Evolutionary conservation across 92 coral and sea anemone species (phyloP).

Genomic region (Muricea muricata): DNA sequence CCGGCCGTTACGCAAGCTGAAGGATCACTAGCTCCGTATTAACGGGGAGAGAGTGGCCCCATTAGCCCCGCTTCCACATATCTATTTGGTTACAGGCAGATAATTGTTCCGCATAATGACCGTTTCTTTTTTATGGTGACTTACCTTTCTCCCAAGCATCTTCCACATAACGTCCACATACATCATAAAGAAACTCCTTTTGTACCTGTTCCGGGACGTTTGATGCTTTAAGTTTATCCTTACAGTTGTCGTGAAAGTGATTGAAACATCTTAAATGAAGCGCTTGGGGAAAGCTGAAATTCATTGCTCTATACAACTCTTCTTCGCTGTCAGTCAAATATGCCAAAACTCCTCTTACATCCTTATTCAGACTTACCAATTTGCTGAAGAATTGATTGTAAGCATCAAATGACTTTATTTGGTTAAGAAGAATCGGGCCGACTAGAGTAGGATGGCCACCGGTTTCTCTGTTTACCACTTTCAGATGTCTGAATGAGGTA

Average conservation of each 20-base stretch:
- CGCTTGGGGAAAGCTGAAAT: constrained; percentile 54
- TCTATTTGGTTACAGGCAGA: no score
- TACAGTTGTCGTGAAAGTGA: constrained; percentile 59
- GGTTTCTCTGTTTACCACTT: constrained; percentile 38
- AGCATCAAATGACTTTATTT: constrained; percentile 53
- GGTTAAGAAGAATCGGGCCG: not conserved
- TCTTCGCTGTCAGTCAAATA: constrained; percentile 49
- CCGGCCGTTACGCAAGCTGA: no score
- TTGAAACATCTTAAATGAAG: constrained; percentile 59
- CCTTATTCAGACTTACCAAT: constrained; percentile 41
- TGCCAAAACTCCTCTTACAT: constrained; percentile 35
- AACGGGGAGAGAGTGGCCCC: no score
- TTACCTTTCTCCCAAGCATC: not conserved
- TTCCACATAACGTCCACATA: not conserved
- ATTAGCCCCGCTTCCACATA: no score
- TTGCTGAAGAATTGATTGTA: constrained; percentile 43
- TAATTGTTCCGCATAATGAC: no score
- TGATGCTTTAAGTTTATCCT: constrained; percentile 26
- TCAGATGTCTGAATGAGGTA: constrained; percentile 34
- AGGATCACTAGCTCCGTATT: no score
- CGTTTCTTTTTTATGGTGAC: no score
- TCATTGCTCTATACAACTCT: constrained; percentile 51
- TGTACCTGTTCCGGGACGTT: constrained; percentile 34
- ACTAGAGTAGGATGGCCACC: constrained; percentile 60
- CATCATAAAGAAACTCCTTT: constrained; percentile 13